These are phyloP conservation scores for Mycteria americana DNA, from an alignment of 2,797 vertebrate genomes.

Conservation along the genomic window DNA sequence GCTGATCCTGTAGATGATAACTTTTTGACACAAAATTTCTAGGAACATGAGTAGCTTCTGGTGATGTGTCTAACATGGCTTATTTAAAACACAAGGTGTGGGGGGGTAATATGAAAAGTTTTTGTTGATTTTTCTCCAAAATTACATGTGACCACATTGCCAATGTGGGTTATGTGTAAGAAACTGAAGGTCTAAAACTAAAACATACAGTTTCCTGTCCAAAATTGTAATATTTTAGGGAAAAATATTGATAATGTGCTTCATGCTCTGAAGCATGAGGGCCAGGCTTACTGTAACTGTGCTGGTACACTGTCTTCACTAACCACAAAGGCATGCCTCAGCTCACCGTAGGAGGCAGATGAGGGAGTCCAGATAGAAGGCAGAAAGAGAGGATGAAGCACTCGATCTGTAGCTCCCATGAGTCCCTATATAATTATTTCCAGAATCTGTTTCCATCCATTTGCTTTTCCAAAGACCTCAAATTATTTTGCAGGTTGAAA, in stretches of 20 bases:
- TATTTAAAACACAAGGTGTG: not conserved
- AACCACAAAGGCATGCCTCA: not conserved
- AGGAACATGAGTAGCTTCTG: not conserved
- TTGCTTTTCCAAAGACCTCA: not conserved
- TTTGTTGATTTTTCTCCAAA: not conserved
- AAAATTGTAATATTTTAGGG: not conserved
- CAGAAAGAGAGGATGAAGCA: not conserved
- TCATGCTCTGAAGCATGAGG: not conserved
- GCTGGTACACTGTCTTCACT: not conserved
- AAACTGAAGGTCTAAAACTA: not conserved
- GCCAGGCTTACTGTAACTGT: not conserved
- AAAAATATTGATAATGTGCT: not conserved
- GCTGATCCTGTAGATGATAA: not conserved
- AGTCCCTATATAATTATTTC: not conserved
- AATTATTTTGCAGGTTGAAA: not conserved
- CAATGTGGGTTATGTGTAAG: not conserved
- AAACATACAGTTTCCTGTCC: not conserved
- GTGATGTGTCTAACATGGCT: not conserved
- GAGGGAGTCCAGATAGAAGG: not conserved
- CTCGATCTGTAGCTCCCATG: not conserved
- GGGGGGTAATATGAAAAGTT: not conserved
- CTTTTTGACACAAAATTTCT: not conserved
- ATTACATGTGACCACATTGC: not conserved
- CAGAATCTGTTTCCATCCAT: not conserved
- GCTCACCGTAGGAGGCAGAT: not conserved